phyloP scores from a whole-genome alignment of 2,888 invertebrate species.

The Fragum sueziense region DNA sequence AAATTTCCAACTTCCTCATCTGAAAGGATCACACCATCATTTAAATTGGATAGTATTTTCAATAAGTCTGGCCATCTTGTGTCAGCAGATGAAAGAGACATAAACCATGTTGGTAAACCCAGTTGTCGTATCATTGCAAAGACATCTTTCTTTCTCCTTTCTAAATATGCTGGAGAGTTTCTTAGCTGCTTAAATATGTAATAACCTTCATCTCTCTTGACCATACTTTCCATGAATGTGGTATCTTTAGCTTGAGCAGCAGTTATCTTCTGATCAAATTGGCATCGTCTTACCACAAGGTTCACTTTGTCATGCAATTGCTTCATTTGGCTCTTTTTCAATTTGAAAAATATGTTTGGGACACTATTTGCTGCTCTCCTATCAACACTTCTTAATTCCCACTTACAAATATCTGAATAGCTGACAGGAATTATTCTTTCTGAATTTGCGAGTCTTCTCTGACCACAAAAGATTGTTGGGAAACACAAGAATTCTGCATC shows the following conservation, averaged over 20 bases:
- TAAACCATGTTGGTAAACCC: slow-evolving; percentile 57
- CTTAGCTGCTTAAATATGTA: slow-evolving; percentile 66
- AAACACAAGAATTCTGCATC: slow-evolving; percentile 50
- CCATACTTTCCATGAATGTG: slow-evolving; percentile 39
- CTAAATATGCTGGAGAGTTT: slow-evolving; percentile 28
- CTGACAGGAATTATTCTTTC: slow-evolving; percentile 21
- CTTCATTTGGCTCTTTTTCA: slow-evolving; percentile 10
- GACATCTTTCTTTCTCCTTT: slow-evolving; percentile 45
- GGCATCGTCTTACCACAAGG: slow-evolving; percentile 43
- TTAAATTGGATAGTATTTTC: slow-evolving; percentile 5
- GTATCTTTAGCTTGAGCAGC: slow-evolving; percentile 34
- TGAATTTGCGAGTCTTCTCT: slow-evolving; percentile 34
- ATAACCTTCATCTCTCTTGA: slow-evolving; percentile 74
- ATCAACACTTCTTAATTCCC: slow-evolving; percentile 32
- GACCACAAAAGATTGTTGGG: slow-evolving; percentile 54
- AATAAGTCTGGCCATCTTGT: slow-evolving; percentile 17
- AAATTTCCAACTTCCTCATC: slow-evolving; percentile 4
- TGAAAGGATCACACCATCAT: not conserved
- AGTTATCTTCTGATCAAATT: slow-evolving; percentile 39
- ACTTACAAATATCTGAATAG: slow-evolving; percentile 33
- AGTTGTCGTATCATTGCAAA: slow-evolving; percentile 58
- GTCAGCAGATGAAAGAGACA: slow-evolving; percentile 21
- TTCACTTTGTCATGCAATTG: slow-evolving; percentile 44
- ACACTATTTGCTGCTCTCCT: slow-evolving; percentile 41
- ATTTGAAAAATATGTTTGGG: slow-evolving; percentile 43